Percentiles rank a stretch among this genome's conserved stretches.
phyloP scores from a whole-genome alignment of 2,888 invertebrate genomes.

The Orthosia incerta region DNA sequence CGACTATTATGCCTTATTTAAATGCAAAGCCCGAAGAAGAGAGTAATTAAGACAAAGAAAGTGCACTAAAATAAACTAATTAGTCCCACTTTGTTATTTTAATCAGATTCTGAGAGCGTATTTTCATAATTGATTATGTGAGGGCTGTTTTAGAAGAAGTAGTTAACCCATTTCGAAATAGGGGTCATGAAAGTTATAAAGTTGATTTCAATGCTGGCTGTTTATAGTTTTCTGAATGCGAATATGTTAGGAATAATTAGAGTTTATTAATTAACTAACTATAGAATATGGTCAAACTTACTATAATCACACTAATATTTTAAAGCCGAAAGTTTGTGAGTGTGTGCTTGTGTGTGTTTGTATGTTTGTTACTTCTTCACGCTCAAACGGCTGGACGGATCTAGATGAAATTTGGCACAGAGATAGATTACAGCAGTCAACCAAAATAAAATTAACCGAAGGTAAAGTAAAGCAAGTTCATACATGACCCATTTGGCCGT shows the following conservation, averaged over 20 bases:
- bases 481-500: too few species aligned
- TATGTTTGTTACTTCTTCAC: too few species aligned
- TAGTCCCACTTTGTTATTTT: slow-evolving; percentile 62
- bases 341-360: too few species aligned
- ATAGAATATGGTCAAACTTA: too few species aligned
- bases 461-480: too few species aligned
- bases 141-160: slow-evolving; percentile 25
- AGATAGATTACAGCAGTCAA: too few species aligned
- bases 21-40: slow-evolving; percentile 85
- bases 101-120: slow-evolving; percentile 27
- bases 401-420: too few species aligned
- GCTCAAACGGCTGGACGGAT: too few species aligned
- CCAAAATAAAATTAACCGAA: too few species aligned
- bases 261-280: too few species aligned
- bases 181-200: not conserved
- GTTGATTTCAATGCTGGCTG: not conserved
- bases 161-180: slow-evolving; percentile 24
- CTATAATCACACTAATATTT: too few species aligned
- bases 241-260: not conserved
- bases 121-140: slow-evolving; percentile 52
- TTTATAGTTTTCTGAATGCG: not conserved
- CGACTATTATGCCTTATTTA: slow-evolving; percentile 85
- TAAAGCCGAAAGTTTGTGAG: too few species aligned
- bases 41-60: slow-evolving; percentile 84
- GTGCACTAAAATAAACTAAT: slow-evolving; percentile 83